Evolutionary conservation across 2,888 invertebrate genomes (phyloP).

Genomic region (Megastigmus dorsalis): DNA sequence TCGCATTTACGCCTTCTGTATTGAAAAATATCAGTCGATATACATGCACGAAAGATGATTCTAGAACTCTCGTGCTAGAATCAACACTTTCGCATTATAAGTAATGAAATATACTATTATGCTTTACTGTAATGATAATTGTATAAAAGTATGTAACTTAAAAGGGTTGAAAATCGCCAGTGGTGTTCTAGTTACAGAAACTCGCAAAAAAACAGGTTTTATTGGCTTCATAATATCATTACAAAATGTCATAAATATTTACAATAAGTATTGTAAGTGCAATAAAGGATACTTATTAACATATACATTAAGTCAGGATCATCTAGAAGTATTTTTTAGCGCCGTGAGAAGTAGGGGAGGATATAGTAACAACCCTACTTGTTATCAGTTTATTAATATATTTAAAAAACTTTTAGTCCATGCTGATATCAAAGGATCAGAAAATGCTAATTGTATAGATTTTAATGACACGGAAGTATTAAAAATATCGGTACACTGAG

Average conservation of each 20-base stretch:
- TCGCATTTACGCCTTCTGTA: no score
- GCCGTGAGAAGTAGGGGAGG: constrained; percentile 49
- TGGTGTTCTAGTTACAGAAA: no score
- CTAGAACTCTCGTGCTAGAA: no score
- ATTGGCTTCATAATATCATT: constrained; percentile 54
- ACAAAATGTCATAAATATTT: constrained; percentile 47
- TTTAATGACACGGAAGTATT: constrained; percentile 50
- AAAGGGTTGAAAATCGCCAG: no score
- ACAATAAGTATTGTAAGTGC: constrained; percentile 33
- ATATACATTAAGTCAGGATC: constrained; percentile 54
- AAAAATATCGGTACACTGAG: neutral
- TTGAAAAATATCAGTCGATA: no score
- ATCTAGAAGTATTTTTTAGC: constrained; percentile 52
- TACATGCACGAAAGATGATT: no score
- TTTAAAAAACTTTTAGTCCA: constrained; percentile 27
- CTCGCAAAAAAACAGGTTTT: constrained; percentile 58
- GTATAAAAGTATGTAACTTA: no score
- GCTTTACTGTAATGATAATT: no score
- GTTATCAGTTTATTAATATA: constrained; percentile 15
- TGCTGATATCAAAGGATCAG: constrained; percentile 36
- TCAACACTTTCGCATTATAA: no score
- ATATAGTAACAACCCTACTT: constrained; percentile 51
- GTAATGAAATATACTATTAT: no score
- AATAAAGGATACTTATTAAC: constrained; percentile 42
- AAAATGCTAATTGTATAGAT: constrained; percentile 44